A percentile compares a stretch with the other conserved stretches of the same genome.
phyloP scores from a whole-genome alignment of 2,888 invertebrate species.

The Ochropleura plecta region DNA sequence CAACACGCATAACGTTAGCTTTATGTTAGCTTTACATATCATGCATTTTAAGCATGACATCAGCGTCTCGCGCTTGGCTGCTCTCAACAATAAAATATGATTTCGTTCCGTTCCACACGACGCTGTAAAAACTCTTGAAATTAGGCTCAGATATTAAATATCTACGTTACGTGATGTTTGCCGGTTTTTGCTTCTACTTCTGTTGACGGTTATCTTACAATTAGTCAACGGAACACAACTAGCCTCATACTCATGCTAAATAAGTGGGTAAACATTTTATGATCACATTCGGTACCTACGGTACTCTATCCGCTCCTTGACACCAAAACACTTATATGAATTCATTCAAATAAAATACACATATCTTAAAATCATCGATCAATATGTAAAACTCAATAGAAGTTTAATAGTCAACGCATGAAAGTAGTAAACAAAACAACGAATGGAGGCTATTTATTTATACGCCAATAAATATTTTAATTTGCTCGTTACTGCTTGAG shows the following conservation, averaged over 20 bases:
- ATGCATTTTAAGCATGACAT: conserved; percentile 75
- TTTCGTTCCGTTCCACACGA: conserved; percentile 71
- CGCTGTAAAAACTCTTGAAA: conserved; percentile 66
- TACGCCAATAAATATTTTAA: conserved; percentile 73
- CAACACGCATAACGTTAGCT: conserved; percentile 60
- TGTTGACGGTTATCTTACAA: conserved; percentile 21
- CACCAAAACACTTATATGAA: conserved; percentile 20
- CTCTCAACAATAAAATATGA: conserved; percentile 74
- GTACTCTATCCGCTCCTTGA: conserved; percentile 18
- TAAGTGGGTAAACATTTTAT: conserved; percentile 12
- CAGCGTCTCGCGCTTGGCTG: conserved; percentile 78
- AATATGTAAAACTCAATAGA: conserved; percentile 42
- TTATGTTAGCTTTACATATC: conserved; percentile 69
- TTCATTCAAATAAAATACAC: conserved; percentile 17
- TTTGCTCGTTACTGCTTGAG: conserved; percentile 70
- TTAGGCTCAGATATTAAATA: conserved; percentile 64
- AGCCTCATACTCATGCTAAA: conserved; percentile 8
- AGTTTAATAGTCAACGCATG: conserved; percentile 28
- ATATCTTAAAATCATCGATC: conserved; percentile 26
- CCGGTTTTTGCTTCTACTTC: conserved; percentile 43
- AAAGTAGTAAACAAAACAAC: conserved; percentile 52
- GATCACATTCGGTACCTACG: conserved; percentile 7
- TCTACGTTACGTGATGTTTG: conserved; percentile 45
- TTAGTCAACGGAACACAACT: conserved; percentile 14
- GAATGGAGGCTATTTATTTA: conserved; percentile 66